Evolutionary conservation across 2,113 vertebrate species (phyloP).

Genomic region (Hymenochirus boettgeri): DNA sequence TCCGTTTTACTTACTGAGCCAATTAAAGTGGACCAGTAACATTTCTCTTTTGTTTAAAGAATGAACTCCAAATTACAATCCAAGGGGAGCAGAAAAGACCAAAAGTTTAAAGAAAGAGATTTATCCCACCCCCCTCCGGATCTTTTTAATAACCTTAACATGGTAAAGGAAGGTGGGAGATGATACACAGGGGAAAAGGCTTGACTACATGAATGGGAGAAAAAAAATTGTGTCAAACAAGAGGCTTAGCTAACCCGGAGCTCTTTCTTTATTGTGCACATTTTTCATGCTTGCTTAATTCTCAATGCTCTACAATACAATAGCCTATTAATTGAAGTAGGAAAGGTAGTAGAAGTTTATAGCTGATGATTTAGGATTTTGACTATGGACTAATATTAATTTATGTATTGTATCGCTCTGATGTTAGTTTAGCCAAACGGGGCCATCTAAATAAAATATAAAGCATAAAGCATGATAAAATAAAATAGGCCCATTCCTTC

Average conservation of each 20-base stretch:
- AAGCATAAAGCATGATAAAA: too few relatives aligned
- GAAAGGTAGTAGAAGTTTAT: slow-evolving; percentile 53
- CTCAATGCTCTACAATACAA: slow-evolving; percentile 80
- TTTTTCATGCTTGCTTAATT: slow-evolving; percentile 88
- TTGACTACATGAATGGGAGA: slow-evolving; percentile 48
- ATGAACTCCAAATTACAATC: slow-evolving; percentile 59
- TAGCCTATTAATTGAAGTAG: slow-evolving; percentile 64
- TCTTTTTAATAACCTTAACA: slow-evolving; percentile 66
- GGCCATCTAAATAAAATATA: too few relatives aligned
- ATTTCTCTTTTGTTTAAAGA: slow-evolving; percentile 57
- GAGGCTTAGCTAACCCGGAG: slow-evolving; percentile 73
- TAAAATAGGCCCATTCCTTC: too few relatives aligned
- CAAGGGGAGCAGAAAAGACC: slow-evolving; percentile 16
- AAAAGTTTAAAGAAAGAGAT: slow-evolving; percentile 67
- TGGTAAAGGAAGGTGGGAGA: slow-evolving; percentile 67
- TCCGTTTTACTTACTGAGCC: slow-evolving; percentile 46
- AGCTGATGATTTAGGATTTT: too few relatives aligned
- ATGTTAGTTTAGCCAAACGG: too few relatives aligned
- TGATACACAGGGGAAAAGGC: slow-evolving; percentile 25
- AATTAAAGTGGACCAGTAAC: slow-evolving; percentile 51
- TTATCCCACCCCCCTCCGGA: slow-evolving; percentile 65
- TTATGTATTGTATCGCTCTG: too few relatives aligned
- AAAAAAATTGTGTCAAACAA: slow-evolving; percentile 84
- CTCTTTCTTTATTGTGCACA: slow-evolving; percentile 78
- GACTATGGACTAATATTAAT: too few relatives aligned